Percentiles rank a stretch among this genome's conserved stretches.
These are phyloP conservation scores for Hemicentrotus pulcherrimus DNA, from an alignment of 35 echinoderm and acorn worm genomes.

Conservation along the genomic window DNA sequence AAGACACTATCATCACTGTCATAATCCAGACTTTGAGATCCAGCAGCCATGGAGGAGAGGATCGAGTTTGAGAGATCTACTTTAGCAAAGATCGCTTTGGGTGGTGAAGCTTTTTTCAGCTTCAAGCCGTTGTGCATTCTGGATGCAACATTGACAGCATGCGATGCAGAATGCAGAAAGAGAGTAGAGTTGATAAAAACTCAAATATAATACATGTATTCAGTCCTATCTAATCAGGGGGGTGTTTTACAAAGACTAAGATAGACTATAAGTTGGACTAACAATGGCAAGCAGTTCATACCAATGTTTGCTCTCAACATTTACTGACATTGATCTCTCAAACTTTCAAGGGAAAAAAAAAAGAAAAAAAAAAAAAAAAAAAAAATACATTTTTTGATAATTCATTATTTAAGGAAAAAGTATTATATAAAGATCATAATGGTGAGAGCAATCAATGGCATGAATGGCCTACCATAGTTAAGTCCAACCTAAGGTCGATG, in stretches of 20 bases:
- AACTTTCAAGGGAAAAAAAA: too few species aligned
- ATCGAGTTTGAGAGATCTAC: neutral
- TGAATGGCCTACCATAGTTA: too few species aligned
- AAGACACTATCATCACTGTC: constrained; percentile 47
- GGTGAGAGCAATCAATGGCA: too few species aligned
- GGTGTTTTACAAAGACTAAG: too few species aligned
- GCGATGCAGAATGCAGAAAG: neutral
- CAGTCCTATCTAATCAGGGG: neutral
- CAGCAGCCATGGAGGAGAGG: constrained; percentile 17
- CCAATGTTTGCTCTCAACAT: too few species aligned
- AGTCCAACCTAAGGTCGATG: too few species aligned
- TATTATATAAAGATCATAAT: too few species aligned
- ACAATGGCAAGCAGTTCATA: neutral
- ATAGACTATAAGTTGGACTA: too few species aligned
- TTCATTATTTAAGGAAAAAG: too few species aligned
- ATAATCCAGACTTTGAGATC: neutral
- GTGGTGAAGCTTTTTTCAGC: neutral
- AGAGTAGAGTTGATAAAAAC: neutral
- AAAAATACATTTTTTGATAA: too few species aligned
- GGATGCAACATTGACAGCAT: neutral
- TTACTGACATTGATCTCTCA: too few species aligned
- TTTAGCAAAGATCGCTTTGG: neutral
- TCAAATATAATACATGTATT: neutral
- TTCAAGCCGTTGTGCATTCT: constrained; percentile 25
- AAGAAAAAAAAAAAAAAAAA: too few species aligned